Evolutionary conservation across 2,797 vertebrate genomes (phyloP).

Genomic region (Xenopus petersii): DNA sequence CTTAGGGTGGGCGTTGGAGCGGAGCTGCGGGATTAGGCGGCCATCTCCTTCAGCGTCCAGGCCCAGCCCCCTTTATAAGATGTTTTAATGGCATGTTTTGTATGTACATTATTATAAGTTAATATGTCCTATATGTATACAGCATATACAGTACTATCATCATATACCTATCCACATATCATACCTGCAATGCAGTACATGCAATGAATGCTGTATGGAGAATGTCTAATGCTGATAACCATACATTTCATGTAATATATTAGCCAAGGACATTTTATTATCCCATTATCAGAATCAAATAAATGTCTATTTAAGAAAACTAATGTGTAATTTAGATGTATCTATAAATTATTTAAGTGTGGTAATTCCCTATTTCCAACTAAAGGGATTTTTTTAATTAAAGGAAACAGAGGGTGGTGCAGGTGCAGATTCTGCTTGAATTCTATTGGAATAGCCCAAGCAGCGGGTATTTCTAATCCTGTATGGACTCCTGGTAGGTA

Average conservation of each 20-base stretch:
- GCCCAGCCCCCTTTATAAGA: too few relatives aligned
- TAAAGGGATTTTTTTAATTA: slow-evolving; percentile 29
- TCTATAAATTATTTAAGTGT: neutral
- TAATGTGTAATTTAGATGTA: neutral
- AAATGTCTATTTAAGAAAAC: neutral
- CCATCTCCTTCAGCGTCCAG: too few relatives aligned
- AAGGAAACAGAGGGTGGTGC: slow-evolving; percentile 25
- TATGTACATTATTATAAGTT: too few relatives aligned
- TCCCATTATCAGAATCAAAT: neutral
- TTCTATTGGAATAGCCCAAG: slow-evolving; percentile 21
- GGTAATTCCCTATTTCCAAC: neutral
- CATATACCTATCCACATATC: too few relatives aligned
- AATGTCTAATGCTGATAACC: neutral
- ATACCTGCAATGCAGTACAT: too few relatives aligned
- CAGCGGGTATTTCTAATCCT: slow-evolving; percentile 47
- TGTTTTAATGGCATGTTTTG: too few relatives aligned
- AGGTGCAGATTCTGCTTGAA: slow-evolving; percentile 24
- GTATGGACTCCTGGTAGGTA: slow-evolving; percentile 15
- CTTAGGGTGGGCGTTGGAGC: too few relatives aligned
- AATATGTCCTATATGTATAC: too few relatives aligned
- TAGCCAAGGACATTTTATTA: neutral
- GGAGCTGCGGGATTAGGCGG: too few relatives aligned
- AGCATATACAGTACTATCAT: too few relatives aligned
- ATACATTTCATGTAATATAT: neutral
- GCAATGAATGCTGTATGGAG: too few relatives aligned